Evolutionary conservation across 2,113 vertebrate genomes (phyloP), one percentile per base, ranked within the genome.

Genomic region (Tylochromis polylepis): DNA sequence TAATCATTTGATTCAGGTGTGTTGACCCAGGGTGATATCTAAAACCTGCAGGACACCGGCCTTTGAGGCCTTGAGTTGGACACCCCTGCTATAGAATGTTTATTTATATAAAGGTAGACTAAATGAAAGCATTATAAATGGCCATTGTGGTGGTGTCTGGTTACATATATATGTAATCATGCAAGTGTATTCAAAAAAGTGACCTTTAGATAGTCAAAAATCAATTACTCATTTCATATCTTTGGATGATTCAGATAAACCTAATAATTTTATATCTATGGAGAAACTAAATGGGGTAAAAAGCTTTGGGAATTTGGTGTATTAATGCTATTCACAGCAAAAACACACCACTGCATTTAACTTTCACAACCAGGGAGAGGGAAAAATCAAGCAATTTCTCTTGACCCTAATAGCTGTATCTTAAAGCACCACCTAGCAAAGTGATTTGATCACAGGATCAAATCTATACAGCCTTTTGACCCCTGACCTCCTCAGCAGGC

Each of bases 391-490:
- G 84, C 78, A 89, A 92, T 90, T 94, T 72, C 83, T 92, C 89
- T 92, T 91, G 88, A 96, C 87, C 90, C 46, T 59, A 80, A 83
- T 38, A 84, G 87, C 86, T 92, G 88, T 86, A 75, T 92, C 80
- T 93, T 60, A 94, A 93, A 93, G 85, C 87, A 85, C 49, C 89
- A 89, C 83, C 90, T 24, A 90, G 89, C 89, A 92, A 93, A 92
- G 85, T 89, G 93, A 94, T 95, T 94, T 95, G 94, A 95, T 95
- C 94, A 94, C 93, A 94, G 93, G 90, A 94, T 92, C 85, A 93
- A 93, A 95, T 96, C 95, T 87, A 94, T 96, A 92, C 89, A 90
- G 91, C 89, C 89, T 93, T 95, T 95, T 95, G 95, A 96, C 95
- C 94, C 79, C 72, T 95, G 91, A 95, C 95, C 94, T 91, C 89